Evolutionary conservation across 2,797 vertebrate species (phyloP).

Genomic region (Sardinella longiceps): DNA sequence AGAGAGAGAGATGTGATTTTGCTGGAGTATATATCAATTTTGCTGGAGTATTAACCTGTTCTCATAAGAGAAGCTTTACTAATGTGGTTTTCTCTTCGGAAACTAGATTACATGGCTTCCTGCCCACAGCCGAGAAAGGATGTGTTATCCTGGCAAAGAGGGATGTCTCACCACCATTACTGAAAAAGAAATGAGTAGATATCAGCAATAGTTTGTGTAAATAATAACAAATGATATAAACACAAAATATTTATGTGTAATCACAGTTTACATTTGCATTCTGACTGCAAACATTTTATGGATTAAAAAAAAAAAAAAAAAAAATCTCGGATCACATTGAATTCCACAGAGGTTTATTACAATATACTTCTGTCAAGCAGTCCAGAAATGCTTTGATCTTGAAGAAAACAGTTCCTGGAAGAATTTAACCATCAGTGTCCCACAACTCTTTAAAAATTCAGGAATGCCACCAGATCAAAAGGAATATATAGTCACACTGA

Average conservation of each 20-base stretch:
- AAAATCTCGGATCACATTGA: background rate
- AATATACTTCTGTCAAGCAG: conserved; percentile 7
- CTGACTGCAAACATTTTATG: background rate
- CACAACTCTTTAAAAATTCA: conserved; percentile 15
- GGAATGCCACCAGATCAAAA: conserved; percentile 26
- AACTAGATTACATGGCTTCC: conserved; percentile 2
- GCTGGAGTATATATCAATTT: background rate
- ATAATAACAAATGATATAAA: background rate
- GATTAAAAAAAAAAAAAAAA: background rate
- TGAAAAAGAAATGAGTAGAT: background rate
- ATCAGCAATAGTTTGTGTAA: background rate
- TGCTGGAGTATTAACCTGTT: conserved; percentile 1
- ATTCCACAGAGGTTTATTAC: conserved; percentile 18
- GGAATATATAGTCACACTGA: background rate
- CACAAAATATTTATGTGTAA: background rate
- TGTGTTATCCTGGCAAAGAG: background rate
- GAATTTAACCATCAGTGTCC: conserved; percentile 23
- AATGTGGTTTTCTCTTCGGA: background rate
- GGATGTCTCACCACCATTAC: background rate
- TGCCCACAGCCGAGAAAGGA: background rate
- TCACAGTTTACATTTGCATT: background rate
- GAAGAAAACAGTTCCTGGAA: conserved; percentile 19
- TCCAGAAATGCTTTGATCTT: conserved; percentile 21
- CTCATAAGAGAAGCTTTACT: background rate
- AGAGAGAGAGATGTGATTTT: background rate